Evolutionary conservation across 2,888 invertebrate species (phyloP), one percentile per base, ranked within the genome.

Genomic region (Omphaloscelis lunosa): DNA sequence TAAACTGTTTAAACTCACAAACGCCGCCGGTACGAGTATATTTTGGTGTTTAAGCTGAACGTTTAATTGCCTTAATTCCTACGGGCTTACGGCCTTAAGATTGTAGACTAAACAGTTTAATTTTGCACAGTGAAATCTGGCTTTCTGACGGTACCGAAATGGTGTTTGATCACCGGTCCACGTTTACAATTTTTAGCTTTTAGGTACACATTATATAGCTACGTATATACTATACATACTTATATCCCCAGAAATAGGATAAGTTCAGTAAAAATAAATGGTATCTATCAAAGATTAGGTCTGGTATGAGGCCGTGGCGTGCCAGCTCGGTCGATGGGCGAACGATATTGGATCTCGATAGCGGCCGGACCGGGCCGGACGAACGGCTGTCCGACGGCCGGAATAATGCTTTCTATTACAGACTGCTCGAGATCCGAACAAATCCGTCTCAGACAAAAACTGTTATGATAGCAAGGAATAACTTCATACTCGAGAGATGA

Each of bases 321-420:
- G 34, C 34, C 34, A 41, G 56, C 53, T 74, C 77, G 51, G 75
- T 51, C 53, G 73, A 68, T 70, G 56, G 77, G 11, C 75, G 72
- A 34, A 59, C 69, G 86, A 82, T 86, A 88, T 82, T 70, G 74
- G 86, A 70, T 87, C 77, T 59, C 68, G 76, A 86, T 86, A 75
- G 72, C 65, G 62, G 70, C 72, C 72, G 69, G 41, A n/a, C 53
- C 41, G 75, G 51, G 15, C 70, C 65, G 56, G 51, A 65, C 58
- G 53, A 63, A 56, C 58, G 63, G 56, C 41, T 72, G 70, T 39
- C 65, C 41, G 53, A 58, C 59, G 34, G 53, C 39, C 71, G 11
- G 59, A 65, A 84, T 59, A 58, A 84, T 68, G 72, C 58, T 76
- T 77, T 73, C 73, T 72, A 72, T 85, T 85, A 86, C 62, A 58